Evolutionary conservation across 2,113 vertebrate genomes (phyloP).

Genomic region (Hippocampus barbouri): DNA sequence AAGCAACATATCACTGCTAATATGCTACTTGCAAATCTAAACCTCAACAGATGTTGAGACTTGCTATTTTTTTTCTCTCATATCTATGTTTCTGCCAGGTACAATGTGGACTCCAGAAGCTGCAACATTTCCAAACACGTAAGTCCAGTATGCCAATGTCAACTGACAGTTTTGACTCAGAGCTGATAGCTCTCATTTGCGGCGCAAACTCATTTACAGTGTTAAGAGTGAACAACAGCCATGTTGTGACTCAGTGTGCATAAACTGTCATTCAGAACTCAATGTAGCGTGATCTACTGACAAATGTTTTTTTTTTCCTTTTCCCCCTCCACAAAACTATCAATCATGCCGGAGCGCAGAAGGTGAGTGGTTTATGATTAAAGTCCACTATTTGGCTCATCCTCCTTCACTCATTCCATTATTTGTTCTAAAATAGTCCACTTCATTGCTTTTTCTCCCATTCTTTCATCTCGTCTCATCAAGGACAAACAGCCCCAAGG

Average conservation of each 20-base stretch:
- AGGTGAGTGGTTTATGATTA: slow-evolving; percentile 46
- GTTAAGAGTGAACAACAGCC: slow-evolving; percentile 2
- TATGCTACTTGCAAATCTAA: background rate
- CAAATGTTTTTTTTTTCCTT: background rate
- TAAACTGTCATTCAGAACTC: slow-evolving; percentile 6
- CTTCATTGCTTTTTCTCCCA: slow-evolving; percentile 36
- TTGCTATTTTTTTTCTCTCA: background rate
- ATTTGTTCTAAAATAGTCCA: slow-evolving; percentile 25
- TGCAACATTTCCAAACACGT: slow-evolving; percentile 92
- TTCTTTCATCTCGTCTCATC: slow-evolving; percentile 43
- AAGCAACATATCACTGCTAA: background rate
- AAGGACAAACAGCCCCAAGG: slow-evolving; percentile 32
- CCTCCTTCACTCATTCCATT: slow-evolving; percentile 24
- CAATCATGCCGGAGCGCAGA: slow-evolving; percentile 48
- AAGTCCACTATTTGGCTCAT: slow-evolving; percentile 7
- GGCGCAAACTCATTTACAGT: slow-evolving; percentile 7
- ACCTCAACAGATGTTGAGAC: background rate
- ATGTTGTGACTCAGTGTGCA: slow-evolving; percentile 12
- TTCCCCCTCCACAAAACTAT: slow-evolving; percentile 10
- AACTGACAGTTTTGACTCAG: slow-evolving; percentile 16
- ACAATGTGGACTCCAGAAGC: slow-evolving; percentile 93
- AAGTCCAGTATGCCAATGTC: slow-evolving; percentile 56
- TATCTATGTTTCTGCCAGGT: slow-evolving; percentile 70
- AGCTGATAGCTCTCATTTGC: slow-evolving; percentile 16
- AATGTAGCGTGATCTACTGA: slow-evolving; percentile 7